Evolutionary conservation across 2,888 invertebrate species (phyloP).

Genomic region (Mimachlamys varia): DNA sequence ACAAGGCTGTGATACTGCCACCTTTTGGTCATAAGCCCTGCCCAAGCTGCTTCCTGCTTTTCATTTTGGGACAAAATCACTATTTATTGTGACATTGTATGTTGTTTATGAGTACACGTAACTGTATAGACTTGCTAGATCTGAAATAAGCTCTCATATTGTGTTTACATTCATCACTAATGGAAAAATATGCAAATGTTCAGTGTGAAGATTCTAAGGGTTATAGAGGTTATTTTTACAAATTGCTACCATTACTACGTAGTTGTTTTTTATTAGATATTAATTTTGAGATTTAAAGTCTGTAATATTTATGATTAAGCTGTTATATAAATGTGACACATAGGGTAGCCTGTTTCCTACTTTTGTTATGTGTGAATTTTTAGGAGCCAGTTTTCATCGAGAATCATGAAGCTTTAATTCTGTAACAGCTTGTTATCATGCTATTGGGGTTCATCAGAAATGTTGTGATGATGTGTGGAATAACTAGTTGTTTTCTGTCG

Average conservation of each 20-base stretch:
- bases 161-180: not conserved
- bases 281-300: not conserved
- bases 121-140: too few species aligned
- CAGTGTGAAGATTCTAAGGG: not conserved
- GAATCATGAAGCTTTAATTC: not conserved
- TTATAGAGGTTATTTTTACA: not conserved
- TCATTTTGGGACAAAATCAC: not conserved
- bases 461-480: constrained; percentile 14
- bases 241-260: not conserved
- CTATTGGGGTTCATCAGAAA: not conserved
- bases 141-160: not conserved
- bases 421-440: not conserved
- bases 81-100: not conserved
- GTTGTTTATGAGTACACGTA: not conserved
- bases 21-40: not conserved
- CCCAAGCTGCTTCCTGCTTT: not conserved
- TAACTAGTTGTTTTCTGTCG: not conserved
- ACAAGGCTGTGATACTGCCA: constrained; percentile 17
- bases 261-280: not conserved
- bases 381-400: not conserved
- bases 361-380: not conserved
- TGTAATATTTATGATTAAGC: not conserved
- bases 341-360: not conserved
- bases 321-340: not conserved
- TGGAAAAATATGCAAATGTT: not conserved